Evolutionary conservation across 2,113 vertebrate genomes (phyloP), one percentile per base, ranked within the genome.

Genomic region (Bubo blakistoni): DNA sequence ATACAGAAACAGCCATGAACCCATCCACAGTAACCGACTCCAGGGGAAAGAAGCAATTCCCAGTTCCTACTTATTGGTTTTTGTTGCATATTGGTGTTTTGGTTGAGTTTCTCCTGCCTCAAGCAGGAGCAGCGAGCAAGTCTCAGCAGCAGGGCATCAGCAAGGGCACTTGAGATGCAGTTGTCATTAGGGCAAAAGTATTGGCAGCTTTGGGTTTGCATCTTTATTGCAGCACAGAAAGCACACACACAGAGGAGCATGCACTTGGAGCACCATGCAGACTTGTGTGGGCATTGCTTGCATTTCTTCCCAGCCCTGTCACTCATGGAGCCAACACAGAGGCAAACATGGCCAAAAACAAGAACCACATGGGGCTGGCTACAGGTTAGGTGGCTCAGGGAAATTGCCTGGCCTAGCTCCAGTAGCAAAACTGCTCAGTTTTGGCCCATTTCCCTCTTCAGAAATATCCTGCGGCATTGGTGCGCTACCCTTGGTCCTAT

Each of bases 301-400:
- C 32, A 34, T 71, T 74, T 78, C 38, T 70, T 79, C 22, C 36
- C 16, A n/a, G 61, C 24, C 24, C 66, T 72, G 13, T 29, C 0
- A 1, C 47, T 67, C 70, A 24, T 24, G 21, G 26, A 84, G 65
- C 20, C 57, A 81, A 55, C 26, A 21, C 5, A 16, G 42, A 11
- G 58, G 15, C n/a, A 72, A 86, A 70, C 4, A 18, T 2, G 9
- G 51, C 80, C 70, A 62, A 93, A 89, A 90, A 16, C 47, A 82
- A 72, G 47, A 80, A 47, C 3, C 1, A 1, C 0, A 0, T 44
- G 47, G 24, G 24, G 32, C 25, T 90, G 51, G 29, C 71, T 59
- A 9, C 2, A 3, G 63, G 27, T 40, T 86, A 81, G 40, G 36
- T 4, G 4, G 58, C 49, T 80, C 2, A 0, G 17, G 19, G 9